Conservation (phyloP, 2,888 invertebrate species). For the Drosophila bunnanda region DNA sequence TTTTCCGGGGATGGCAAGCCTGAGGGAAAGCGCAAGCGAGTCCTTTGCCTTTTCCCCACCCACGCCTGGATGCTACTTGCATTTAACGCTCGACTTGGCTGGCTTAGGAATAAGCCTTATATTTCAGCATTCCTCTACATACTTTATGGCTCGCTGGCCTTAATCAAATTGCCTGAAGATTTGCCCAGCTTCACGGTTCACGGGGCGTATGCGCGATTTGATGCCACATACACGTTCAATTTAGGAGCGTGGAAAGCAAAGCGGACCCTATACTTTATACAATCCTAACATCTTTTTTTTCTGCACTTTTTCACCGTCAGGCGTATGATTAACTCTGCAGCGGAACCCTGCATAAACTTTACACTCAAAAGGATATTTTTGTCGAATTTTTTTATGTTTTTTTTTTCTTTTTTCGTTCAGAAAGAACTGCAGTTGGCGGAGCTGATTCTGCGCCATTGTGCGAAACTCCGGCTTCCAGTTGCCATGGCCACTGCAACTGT, state of each 20-base stretch:
- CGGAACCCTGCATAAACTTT: constrained; percentile 42
- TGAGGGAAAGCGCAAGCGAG: constrained; percentile 33
- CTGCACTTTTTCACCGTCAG: constrained; percentile 49
- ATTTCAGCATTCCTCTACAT: constrained; percentile 45
- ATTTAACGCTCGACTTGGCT: constrained; percentile 34
- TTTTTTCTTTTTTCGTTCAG: too few relatives aligned
- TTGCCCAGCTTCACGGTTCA: constrained; percentile 19
- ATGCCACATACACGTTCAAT: constrained; percentile 42
- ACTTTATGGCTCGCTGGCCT: constrained; percentile 55
- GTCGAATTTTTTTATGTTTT: background rate
- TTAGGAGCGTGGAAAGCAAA: constrained; percentile 52
- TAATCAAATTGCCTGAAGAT: constrained; percentile 62
- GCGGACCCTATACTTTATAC: constrained; percentile 1
- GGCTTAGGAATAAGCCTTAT: constrained; percentile 58
- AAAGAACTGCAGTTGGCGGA: constrained; percentile 26
- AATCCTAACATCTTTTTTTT: background rate
- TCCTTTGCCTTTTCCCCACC: constrained; percentile 23
- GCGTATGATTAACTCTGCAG: constrained; percentile 58
- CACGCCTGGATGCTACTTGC: constrained; percentile 13
- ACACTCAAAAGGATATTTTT: constrained; percentile 47
- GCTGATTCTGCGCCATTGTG: constrained; percentile 31
- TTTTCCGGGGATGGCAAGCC: constrained; percentile 43
- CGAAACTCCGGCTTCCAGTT: constrained; percentile 20
- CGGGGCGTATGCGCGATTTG: constrained; percentile 64
- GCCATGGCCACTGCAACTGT: constrained; percentile 38